A percentile compares a stretch with the other conserved stretches of the same genome.
phyloP scores from a whole-genome alignment of 2,113 vertebrate genomes.

The Ptilonorhynchus violaceus region DNA sequence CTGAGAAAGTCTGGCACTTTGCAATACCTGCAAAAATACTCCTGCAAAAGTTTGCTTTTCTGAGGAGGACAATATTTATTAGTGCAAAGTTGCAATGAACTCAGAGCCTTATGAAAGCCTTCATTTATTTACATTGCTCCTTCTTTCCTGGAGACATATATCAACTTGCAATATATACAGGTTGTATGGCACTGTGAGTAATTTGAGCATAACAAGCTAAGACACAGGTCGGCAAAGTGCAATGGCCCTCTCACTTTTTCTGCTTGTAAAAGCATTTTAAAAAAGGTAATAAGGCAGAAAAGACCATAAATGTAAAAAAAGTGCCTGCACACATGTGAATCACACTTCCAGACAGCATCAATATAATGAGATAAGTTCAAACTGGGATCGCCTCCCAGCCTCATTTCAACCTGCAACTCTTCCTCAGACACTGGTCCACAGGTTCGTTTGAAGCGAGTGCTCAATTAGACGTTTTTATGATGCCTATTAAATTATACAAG shows the following conservation, averaged over 20 bases:
- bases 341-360: background rate
- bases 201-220: background rate
- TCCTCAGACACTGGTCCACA: background rate
- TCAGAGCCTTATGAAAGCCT: background rate
- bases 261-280: background rate
- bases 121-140: background rate
- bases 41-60: background rate
- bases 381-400: background rate
- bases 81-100: background rate
- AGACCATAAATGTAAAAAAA: background rate
- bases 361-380: conserved; percentile 10
- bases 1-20: background rate
- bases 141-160: background rate
- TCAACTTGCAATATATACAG: background rate
- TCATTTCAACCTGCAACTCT: background rate
- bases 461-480: conserved; percentile 35
- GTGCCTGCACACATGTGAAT: background rate
- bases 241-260: background rate
- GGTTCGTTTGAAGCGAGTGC: background rate
- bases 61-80: background rate
- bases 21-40: background rate
- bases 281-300: background rate
- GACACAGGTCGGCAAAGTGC: background rate
- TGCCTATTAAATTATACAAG: conserved; percentile 24
- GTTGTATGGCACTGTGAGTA: background rate